Conservation (phyloP, 2,888 invertebrate species). For the Pimpla rufipes region DNA sequence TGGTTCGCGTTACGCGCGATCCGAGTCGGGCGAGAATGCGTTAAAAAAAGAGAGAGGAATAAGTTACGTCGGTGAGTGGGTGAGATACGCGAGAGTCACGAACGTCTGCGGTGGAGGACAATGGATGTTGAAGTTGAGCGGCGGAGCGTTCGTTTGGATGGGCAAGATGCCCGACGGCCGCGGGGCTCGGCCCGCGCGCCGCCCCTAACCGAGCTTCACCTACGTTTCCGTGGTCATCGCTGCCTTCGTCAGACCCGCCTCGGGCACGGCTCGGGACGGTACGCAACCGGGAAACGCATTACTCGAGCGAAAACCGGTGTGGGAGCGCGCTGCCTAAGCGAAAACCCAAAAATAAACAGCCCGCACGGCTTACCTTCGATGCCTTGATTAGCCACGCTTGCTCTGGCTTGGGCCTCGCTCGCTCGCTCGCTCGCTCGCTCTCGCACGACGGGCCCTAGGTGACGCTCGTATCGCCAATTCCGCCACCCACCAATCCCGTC, state of each 20-base stretch:
- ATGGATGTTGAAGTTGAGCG: slow-evolving; percentile 68
- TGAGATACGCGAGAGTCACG: slow-evolving; percentile 27
- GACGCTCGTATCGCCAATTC: slow-evolving; percentile 64
- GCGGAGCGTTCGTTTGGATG: slow-evolving; percentile 58
- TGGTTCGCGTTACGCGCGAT: slow-evolving; percentile 61
- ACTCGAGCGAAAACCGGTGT: slow-evolving; percentile 76
- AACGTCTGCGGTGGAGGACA: slow-evolving; percentile 44
- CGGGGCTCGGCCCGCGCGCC: slow-evolving; percentile 73
- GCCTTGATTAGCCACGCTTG: slow-evolving; percentile 96
- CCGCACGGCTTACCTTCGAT: slow-evolving; percentile 90
- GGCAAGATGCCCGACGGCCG: slow-evolving; percentile 82
- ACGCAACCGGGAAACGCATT: slow-evolving; percentile 77
- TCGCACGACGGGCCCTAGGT: slow-evolving; percentile 47
- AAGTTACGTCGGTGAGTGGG: slow-evolving; percentile 30
- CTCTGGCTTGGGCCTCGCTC: slow-evolving; percentile 47
- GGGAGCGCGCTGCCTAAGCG: slow-evolving; percentile 75
- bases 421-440: slow-evolving; percentile 48
- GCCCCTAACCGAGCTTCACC: slow-evolving; percentile 77
- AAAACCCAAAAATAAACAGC: slow-evolving; percentile 82
- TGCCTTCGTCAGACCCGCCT: slow-evolving; percentile 80
- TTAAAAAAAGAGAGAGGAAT: slow-evolving; percentile 39
- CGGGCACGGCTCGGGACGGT: slow-evolving; percentile 76
- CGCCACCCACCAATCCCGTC: slow-evolving; percentile 24
- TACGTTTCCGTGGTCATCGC: slow-evolving; percentile 81
- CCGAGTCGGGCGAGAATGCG: slow-evolving; percentile 31